phyloP scores from a whole-genome alignment of 2,888 invertebrate genomes.

The Thereva unica region DNA sequence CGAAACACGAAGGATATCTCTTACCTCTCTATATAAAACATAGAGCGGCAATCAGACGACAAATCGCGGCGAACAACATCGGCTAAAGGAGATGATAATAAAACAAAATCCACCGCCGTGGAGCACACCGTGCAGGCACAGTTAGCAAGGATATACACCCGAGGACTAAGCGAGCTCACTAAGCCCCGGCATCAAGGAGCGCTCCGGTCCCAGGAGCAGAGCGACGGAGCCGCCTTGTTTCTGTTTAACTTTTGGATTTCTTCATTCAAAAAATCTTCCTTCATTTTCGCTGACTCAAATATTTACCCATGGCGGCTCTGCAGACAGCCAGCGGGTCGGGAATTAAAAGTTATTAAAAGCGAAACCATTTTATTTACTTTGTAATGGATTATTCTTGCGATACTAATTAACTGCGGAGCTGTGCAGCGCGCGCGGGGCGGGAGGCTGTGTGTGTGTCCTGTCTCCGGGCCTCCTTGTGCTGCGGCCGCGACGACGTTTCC shows the following conservation, averaged over 20 bases:
- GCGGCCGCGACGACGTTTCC: no score
- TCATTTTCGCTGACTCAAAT: constrained; percentile 32
- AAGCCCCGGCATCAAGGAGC: no score
- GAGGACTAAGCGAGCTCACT: no score
- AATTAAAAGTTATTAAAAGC: constrained; percentile 35
- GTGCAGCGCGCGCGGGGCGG: constrained; percentile 4
- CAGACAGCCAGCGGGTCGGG: constrained; percentile 22
- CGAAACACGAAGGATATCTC: no score
- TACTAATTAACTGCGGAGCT: constrained; percentile 32
- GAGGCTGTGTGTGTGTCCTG: neutral
- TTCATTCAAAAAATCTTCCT: constrained; percentile 32
- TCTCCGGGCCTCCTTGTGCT: neutral
- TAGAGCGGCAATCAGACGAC: no score
- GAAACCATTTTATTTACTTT: constrained; percentile 35
- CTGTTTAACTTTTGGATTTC: constrained; percentile 33
- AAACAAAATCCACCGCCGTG: no score
- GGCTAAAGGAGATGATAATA: no score
- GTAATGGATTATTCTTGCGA: constrained; percentile 33
- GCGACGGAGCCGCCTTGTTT: constrained; percentile 1
- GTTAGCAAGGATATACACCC: no score
- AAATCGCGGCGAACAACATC: no score
- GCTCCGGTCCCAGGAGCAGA: no score
- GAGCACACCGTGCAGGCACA: no score
- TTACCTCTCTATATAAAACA: no score
- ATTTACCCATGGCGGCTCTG: constrained; percentile 13